Percentiles rank a stretch among this genome's conserved stretches.
Evolutionary conservation across 2,797 vertebrate species (phyloP).

Genomic region (Pempheris klunzingeri): DNA sequence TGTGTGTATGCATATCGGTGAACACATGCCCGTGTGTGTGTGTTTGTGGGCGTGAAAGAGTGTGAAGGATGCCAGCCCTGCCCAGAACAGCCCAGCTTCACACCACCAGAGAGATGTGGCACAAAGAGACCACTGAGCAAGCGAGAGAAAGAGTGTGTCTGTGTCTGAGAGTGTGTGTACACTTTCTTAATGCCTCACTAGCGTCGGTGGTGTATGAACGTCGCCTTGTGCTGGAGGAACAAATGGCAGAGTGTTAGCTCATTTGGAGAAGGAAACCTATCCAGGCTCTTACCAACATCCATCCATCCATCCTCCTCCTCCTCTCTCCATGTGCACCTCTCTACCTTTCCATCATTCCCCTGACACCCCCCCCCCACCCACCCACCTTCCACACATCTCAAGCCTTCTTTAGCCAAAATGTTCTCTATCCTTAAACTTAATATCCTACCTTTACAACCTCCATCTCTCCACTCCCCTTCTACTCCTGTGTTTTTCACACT

Average conservation of each 20-base stretch:
- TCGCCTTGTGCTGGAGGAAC: slow-evolving; percentile 83
- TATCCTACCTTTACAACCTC: slow-evolving; percentile 7
- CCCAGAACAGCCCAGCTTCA: slow-evolving; percentile 64
- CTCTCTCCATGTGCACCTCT: slow-evolving; percentile 49
- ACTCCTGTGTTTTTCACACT: slow-evolving; percentile 22
- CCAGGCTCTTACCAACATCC: slow-evolving; percentile 58
- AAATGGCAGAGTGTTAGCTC: slow-evolving; percentile 84
- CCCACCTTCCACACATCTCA: slow-evolving; percentile 15
- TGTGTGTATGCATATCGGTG: slow-evolving; percentile 47
- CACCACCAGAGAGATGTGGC: slow-evolving; percentile 66
- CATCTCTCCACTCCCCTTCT: slow-evolving; percentile 3
- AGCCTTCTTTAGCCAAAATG: slow-evolving; percentile 6
- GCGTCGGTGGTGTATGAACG: slow-evolving; percentile 74
- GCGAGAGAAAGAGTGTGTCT: slow-evolving; percentile 71
- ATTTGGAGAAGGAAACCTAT: slow-evolving; percentile 74
- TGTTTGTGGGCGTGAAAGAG: slow-evolving; percentile 53
- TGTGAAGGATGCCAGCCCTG: slow-evolving; percentile 73
- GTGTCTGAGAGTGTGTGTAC: slow-evolving; percentile 58
- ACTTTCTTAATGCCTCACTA: slow-evolving; percentile 76
- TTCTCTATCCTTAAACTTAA: slow-evolving; percentile 41
- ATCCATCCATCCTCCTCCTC: slow-evolving; percentile 52
- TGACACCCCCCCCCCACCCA: slow-evolving; percentile 6
- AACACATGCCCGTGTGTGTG: slow-evolving; percentile 46
- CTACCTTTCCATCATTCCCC: slow-evolving; percentile 61
- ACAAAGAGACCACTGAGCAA: slow-evolving; percentile 81